A percentile compares a stretch with the other conserved stretches of the same genome.
Conservation (phyloP, 2,888 invertebrate genomes). For the Stratiomys singularior region DNA sequence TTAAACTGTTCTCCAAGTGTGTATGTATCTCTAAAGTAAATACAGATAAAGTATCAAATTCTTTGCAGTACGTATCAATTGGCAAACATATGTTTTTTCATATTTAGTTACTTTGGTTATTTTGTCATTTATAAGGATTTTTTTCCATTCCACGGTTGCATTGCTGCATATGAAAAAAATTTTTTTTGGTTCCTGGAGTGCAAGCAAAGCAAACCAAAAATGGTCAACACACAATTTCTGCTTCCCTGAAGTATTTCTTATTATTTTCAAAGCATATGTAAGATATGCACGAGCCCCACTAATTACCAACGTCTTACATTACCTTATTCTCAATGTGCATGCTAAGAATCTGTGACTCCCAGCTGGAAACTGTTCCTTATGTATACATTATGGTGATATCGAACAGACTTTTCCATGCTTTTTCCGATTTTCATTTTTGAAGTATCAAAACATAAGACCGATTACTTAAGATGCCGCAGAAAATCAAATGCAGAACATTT, state of each 20-base stretch:
- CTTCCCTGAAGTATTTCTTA: background rate
- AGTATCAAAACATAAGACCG: background rate
- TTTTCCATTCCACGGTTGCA: too few relatives aligned
- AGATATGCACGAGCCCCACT: background rate
- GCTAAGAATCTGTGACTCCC: background rate
- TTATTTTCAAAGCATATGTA: background rate
- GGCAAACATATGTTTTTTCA: too few relatives aligned
- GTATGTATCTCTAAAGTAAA: too few relatives aligned
- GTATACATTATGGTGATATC: background rate
- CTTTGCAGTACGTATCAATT: too few relatives aligned
- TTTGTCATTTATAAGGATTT: too few relatives aligned
- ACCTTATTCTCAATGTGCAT: slow-evolving; percentile 1
- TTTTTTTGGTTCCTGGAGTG: background rate
- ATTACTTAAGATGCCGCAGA: background rate
- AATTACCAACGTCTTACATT: slow-evolving; percentile 1
- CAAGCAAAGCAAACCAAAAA: background rate
- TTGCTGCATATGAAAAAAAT: background rate
- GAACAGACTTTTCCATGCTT: background rate
- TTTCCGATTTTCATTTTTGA: too few relatives aligned
- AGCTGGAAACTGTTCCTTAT: background rate
- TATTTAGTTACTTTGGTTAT: too few relatives aligned
- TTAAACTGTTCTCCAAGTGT: too few relatives aligned
- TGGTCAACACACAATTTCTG: background rate
- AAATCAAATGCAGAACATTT: background rate
- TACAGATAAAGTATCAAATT: too few relatives aligned